phyloP scores from a whole-genome alignment of 2,797 vertebrate species.

The Myotis vivesi region DNA sequence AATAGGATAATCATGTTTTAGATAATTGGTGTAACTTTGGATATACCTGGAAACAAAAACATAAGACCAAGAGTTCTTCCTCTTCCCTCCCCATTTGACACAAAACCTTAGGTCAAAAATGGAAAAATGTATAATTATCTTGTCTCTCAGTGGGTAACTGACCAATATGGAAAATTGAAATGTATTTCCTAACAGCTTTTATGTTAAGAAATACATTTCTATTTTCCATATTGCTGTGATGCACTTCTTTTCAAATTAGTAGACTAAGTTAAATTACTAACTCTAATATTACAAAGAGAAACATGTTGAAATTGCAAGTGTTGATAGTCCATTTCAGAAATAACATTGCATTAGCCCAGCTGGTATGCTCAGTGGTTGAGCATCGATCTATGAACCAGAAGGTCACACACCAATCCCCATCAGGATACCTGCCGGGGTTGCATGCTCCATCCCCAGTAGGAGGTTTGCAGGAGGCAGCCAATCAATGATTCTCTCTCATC shows the following conservation, averaged over 20 bases:
- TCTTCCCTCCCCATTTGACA: not conserved
- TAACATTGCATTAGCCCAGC: not conserved
- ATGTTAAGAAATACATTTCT: not conserved
- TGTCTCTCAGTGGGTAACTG: not conserved
- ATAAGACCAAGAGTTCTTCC: not conserved
- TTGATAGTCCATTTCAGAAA: constrained; percentile 51
- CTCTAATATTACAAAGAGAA: not conserved
- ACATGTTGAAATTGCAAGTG: not conserved
- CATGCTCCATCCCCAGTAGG: no score
- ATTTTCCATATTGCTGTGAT: not conserved
- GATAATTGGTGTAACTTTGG: not conserved
- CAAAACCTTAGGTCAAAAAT: constrained; percentile 23
- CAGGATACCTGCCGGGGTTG: no score
- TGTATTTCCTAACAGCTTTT: not conserved
- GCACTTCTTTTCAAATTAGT: constrained; percentile 7
- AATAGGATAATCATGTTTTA: not conserved
- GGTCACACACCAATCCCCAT: no score
- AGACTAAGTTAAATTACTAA: constrained; percentile 29
- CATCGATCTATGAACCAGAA: no score
- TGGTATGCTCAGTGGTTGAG: no score
- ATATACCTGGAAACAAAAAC: not conserved
- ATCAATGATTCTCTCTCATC: no score
- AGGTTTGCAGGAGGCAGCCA: no score
- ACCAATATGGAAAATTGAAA: not conserved
- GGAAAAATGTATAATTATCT: constrained; percentile 29